phyloP scores from a whole-genome alignment of 2,113 vertebrate genomes.

The Xiphophorus maculatus region DNA sequence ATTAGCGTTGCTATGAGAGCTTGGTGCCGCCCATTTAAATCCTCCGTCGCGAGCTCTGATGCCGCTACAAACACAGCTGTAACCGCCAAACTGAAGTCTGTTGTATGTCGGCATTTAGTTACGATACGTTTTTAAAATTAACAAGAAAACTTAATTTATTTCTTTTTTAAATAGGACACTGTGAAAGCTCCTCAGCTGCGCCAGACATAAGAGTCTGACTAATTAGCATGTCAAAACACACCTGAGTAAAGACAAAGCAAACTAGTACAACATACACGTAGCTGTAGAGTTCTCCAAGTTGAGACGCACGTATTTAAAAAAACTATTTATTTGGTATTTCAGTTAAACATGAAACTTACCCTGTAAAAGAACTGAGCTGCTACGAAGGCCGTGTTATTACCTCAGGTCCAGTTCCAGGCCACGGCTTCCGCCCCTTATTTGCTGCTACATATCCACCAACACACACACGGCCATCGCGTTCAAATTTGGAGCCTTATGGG shows the following conservation, averaged over 20 bases:
- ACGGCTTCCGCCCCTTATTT: not conserved
- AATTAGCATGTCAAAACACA: conserved; percentile 3
- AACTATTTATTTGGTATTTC: no score
- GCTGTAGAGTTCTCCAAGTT: no score
- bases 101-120: not conserved
- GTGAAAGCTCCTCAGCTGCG: not conserved
- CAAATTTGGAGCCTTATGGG: conserved; percentile 68
- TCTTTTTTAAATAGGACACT: no score
- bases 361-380: not conserved
- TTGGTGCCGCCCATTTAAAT: conserved; percentile 20
- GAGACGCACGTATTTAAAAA: no score
- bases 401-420: not conserved
- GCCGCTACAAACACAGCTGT: conserved; percentile 50
- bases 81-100: conserved; percentile 50
- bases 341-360: conserved; percentile 3
- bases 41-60: conserved; percentile 1
- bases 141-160: not conserved
- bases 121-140: not conserved
- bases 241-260: not conserved
- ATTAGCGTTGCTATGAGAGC: not conserved
- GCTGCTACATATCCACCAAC: conserved; percentile 8
- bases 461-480: conserved; percentile 38
- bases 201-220: not conserved
- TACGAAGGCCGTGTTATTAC: not conserved
- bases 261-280: no score